Evolutionary conservation across 2,888 invertebrate species (phyloP), one percentile per base, ranked within the genome.

Genomic region (Platerodrilus igneus): DNA sequence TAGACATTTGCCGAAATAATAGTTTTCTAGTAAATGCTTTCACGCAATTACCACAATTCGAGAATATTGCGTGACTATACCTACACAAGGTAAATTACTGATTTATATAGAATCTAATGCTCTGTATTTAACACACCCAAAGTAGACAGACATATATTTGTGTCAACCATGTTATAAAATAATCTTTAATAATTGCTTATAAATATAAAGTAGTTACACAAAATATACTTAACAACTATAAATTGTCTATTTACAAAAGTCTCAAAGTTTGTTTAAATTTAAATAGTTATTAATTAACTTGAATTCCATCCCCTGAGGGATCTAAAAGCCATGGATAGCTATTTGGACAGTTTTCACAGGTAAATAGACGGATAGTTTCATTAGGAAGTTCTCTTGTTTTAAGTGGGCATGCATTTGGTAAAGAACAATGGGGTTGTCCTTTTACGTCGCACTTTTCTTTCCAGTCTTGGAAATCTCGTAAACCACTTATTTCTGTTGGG

Each of bases 291-390:
- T 82, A 81, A 72, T 78, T 86, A 63, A 81, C 84, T 62, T 81
- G 84, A 77, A 89, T 89, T 59, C 91, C 92, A 72, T 93, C 92
- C 60, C 92, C 93, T 61, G 92, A 92, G 49, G 92, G 92, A 72
- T 93, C 92, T 59, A 91, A 74, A 61, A 93, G 83, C 92, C 92
- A 93, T 37, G 93, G 93, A 64, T 93, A 93, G 71, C 92, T 90
- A 66, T 91, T 88, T 45, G 93, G 93, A 68, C 93, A 93, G 68
- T 93, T 92, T 86, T 92, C 89, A 70, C 93, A 93, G 37, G 93
- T 93, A 75, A 92, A 92, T 41, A 93, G 77, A 66, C 92, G 84
- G 29, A 92, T 77, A 29, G 89, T 91, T 70, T 93, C 92, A 47
- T 92, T 92, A 18, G 92, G 92, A 52, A 93, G 71, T 70, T 93